Evolutionary conservation across 1,140 invertebrate genomes (phyloP), one percentile per base, ranked within the genome.

Genomic region (Camponotus vicinus): DNA sequence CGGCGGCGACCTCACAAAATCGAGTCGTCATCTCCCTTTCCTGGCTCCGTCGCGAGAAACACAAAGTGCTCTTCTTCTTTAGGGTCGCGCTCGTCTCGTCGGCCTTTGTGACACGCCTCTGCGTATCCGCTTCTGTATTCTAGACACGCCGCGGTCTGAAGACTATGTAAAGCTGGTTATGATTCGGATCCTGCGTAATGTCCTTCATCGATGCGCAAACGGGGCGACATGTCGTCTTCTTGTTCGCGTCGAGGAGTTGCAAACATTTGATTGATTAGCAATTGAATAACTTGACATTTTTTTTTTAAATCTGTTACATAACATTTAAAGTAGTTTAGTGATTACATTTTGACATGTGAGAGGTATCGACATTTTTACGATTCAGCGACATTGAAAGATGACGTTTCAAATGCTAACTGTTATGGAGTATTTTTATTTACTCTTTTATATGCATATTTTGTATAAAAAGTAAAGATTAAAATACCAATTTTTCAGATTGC

Each of bases 51-150:
- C 63, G 55, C 61, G 49, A 18, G 52, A 55, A n/a, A 45, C 18
- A 52, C 73, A 79, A 73, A 86, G 70, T 77, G 63, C 32, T 37
- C 57, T 76, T 77, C 69, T 79, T 82, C 45, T 69, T 88, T 57
- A 63, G 57, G 21, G n/a, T 76, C 27, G 49, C 37, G 37, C 70
- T 80, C 63, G 59, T 42, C 34, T 49, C 8, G n/a, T 49, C 52
- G 55, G 13, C 21, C 71, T 71, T 85, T 85, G 63, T 84, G 37
- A 18, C 49, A 66, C 34, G 37, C 34, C 42, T 21, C 61, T 27
- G 32, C 34, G 55, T 15, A 52, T 55, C 32, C 7, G 32, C 42
- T 42, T 61, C 52, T 57, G 27, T 66, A 85, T 75, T 87, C 55
- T 34, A 8, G 11, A 27, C 71, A 32, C 61, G 45, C n/a, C 77